A percentile compares a stretch with the other conserved stretches of the same genome.
These are phyloP conservation scores for Marmota flaviventris DNA, from an alignment of 2,113 vertebrate genomes.

Conservation along the genomic window DNA sequence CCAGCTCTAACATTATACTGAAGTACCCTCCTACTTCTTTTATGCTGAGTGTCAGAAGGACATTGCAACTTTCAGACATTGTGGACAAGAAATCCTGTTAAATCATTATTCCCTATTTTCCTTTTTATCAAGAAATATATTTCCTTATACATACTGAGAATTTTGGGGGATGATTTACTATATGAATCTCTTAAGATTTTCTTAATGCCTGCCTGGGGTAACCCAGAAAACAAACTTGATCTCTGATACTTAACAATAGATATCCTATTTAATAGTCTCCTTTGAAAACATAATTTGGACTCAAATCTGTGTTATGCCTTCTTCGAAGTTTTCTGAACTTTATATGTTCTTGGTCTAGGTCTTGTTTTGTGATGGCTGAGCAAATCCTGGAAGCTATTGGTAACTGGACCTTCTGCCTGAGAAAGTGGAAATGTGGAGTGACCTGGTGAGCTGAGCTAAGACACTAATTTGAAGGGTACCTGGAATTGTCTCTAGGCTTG, in stretches of 20 bases:
- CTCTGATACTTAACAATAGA: neutral
- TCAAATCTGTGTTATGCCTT: neutral
- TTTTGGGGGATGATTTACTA: neutral
- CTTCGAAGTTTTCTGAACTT: neutral
- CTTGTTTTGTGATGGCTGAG: neutral
- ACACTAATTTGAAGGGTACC: neutral
- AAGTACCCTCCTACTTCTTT: no score
- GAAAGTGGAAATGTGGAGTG: neutral
- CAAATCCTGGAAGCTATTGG: neutral
- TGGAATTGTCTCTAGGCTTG: neutral
- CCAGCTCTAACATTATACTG: no score
- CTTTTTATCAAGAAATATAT: no score
- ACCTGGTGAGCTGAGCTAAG: neutral
- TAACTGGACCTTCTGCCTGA: neutral
- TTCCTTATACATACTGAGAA: neutral
- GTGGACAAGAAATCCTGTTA: no score
- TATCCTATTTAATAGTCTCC: neutral
- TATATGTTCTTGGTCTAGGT: neutral
- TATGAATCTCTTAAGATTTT: slow-evolving; percentile 7
- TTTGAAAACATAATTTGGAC: neutral
- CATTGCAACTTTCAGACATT: no score
- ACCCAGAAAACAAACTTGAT: slow-evolving; percentile 28
- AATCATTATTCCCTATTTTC: no score
- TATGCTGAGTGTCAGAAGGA: no score
- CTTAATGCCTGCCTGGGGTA: neutral